These are phyloP conservation scores for Calameuta pallipes DNA, from an alignment of 2,888 invertebrate genomes.

Conservation along the genomic window DNA sequence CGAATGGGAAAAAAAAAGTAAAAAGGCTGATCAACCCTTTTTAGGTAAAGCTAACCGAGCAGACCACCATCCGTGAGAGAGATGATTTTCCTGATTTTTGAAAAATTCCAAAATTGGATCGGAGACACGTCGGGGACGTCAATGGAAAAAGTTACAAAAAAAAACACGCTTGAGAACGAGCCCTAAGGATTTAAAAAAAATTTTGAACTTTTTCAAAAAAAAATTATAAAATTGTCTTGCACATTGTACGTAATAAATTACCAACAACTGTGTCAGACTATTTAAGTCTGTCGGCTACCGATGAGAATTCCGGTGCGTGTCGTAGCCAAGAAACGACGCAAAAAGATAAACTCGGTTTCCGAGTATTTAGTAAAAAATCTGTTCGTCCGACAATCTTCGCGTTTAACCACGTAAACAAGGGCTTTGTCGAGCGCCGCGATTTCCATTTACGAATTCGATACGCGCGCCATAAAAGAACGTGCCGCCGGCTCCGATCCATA, in stretches of 20 bases:
- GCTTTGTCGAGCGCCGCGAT: slow-evolving; percentile 59
- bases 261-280: background rate
- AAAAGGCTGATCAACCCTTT: slow-evolving; percentile 10
- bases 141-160: background rate
- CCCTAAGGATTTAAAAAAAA: too few species aligned
- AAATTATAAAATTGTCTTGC: background rate
- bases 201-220: too few species aligned
- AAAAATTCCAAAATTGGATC: background rate
- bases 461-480: slow-evolving; percentile 47
- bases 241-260: background rate
- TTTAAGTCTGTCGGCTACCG: background rate
- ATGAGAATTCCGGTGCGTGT: background rate
- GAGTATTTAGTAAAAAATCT: slow-evolving; percentile 19
- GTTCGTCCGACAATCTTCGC: slow-evolving; percentile 35
- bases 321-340: background rate
- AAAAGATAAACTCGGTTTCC: slow-evolving; percentile 7
- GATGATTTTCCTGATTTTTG: background rate
- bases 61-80: background rate
- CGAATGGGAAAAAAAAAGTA: background rate
- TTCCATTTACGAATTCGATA: slow-evolving; percentile 62
- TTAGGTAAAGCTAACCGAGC: background rate
- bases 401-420: slow-evolving; percentile 62
- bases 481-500: slow-evolving; percentile 29
- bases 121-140: background rate
- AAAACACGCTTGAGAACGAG: too few species aligned